phyloP scores from a whole-genome alignment of 2,113 vertebrate species.

The human (Homo sapiens) region GRCh38 chr4:145065001-145065500 shows the following conservation, averaged over 20 bases:
- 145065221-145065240: background rate
- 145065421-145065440: slow-evolving; percentile 9
- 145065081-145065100: slow-evolving; percentile 24
- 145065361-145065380: background rate
- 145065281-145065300: slow-evolving; percentile 55
- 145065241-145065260: background rate
- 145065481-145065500: slow-evolving; percentile 29
- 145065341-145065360: slow-evolving; percentile 27
- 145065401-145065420: slow-evolving; percentile 22
- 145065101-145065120: slow-evolving; percentile 48
- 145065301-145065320: background rate
- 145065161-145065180: background rate
- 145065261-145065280: background rate
- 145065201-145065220: background rate
- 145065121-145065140: slow-evolving; percentile 10
- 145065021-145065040: background rate
- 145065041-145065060: slow-evolving; percentile 29
- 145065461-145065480: background rate
- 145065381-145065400: background rate
- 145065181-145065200: slow-evolving; percentile 38
- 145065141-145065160: background rate
- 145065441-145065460: background rate
- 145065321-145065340: background rate
- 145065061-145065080: slow-evolving; percentile 43
- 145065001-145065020: background rate